Base-by-base conservation (phyloP, 2,113 vertebrate species). In the Corydoras maculifer region DNA sequence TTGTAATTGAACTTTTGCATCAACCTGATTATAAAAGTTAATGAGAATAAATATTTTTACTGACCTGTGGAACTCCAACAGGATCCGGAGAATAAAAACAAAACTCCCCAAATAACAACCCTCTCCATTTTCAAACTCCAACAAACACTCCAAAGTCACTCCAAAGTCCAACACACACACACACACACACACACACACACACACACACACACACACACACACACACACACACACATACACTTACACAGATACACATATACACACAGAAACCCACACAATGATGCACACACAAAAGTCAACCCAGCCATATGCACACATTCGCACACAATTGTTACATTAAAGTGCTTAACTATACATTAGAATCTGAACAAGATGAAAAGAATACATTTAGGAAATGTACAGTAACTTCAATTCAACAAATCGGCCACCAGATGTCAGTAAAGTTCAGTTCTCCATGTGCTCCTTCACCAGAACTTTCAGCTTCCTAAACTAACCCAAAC, bases 61-160 rank as follows among this genome's bases (percentile, higher is more conserved):
- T 1, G 58, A 69, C 67, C 67, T 59, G 67, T 43, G 13, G 35
- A 29, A 1, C 15, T 59, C 12, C 58, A n/a, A 54, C 12, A 69
- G 1, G 14, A 29, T 25, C 48, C 2, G 7, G 66, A 68, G 2
- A 69, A 13, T 49, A 69, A 29, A 29, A 69, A 25, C 4, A 59
- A 58, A 49, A n/a, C 7, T 14, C 32, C 32, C 25, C 12, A 29
- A 49, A 59, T 32, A 5, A 58, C 15, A 29, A 29, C 0, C 29
- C 48, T 69, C 7, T 69, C 32, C 67, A 69, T 69, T 49, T 69
- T 31, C 2, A 58, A 10, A 11, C 18, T 15, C 18, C 58, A 57
- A 69, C 54, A 68, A 29, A 68, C 25, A 59, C 55, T 68, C 55
- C 67, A 68, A 68, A 68, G 67, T 75, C 62, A 59, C 55, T 68